These are phyloP conservation scores for Ametastegia equiseti DNA, from an alignment of 2,888 invertebrate genomes.

Conservation along the genomic window DNA sequence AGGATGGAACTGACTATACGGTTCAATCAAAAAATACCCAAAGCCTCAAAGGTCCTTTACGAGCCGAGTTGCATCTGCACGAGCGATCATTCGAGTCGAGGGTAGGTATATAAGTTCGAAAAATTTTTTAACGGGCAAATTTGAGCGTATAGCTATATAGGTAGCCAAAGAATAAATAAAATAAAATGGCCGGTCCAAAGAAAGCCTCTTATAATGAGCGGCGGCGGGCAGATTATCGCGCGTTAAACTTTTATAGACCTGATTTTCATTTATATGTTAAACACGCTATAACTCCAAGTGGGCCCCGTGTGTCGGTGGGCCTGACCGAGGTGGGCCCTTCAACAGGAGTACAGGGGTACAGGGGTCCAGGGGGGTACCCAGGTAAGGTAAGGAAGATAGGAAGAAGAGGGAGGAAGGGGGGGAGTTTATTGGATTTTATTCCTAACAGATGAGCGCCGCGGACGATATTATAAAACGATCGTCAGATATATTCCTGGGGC, in stretches of 20 bases:
- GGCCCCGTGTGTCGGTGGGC: slow-evolving; percentile 48
- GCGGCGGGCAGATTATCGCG: slow-evolving; percentile 66
- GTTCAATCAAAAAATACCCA: slow-evolving; percentile 16
- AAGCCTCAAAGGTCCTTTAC: not conserved
- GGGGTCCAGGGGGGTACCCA: slow-evolving; percentile 48
- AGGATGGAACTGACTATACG: slow-evolving; percentile 36
- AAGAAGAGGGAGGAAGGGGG: slow-evolving; percentile 48
- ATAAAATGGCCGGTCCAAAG: slow-evolving; percentile 45
- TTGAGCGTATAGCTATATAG: slow-evolving; percentile 27
- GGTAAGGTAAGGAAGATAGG: too few species aligned
- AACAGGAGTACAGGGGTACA: slow-evolving; percentile 52
- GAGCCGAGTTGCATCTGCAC: not conserved
- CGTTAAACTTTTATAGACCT: slow-evolving; percentile 70
- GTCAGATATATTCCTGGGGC: slow-evolving; percentile 42
- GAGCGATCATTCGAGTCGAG: not conserved
- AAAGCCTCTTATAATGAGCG: slow-evolving; percentile 50
- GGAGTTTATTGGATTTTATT: slow-evolving; percentile 58
- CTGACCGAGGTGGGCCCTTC: slow-evolving; percentile 47
- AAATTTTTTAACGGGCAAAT: slow-evolving; percentile 37
- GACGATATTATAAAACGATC: slow-evolving; percentile 50
- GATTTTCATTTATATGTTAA: slow-evolving; percentile 73
- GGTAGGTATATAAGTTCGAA: slow-evolving; percentile 1
- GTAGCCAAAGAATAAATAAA: slow-evolving; percentile 45
- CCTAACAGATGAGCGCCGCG: slow-evolving; percentile 61
- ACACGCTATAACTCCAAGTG: slow-evolving; percentile 64